Evolutionary conservation across 1,140 invertebrate species (phyloP).

Genomic region (Dinothrombium tinctorium): DNA sequence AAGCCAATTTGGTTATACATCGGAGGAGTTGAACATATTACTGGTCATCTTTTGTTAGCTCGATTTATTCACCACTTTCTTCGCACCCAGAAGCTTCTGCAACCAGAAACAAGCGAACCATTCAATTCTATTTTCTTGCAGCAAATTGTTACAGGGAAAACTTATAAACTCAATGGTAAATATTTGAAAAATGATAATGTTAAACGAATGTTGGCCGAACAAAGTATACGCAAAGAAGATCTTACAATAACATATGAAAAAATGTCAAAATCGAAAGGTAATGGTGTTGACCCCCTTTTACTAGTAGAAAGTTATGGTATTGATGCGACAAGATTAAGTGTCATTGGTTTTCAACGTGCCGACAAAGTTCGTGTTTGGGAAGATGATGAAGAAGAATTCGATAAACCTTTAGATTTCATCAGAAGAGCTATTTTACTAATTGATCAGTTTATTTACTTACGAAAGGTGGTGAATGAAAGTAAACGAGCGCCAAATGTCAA

Average conservation of each 20-base stretch:
- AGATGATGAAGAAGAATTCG: slow-evolving; percentile 8
- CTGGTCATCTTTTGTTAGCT: slow-evolving; percentile 87
- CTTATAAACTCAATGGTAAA: slow-evolving; percentile 50
- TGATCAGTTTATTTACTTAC: slow-evolving; percentile 8
- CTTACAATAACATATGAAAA: slow-evolving; percentile 69
- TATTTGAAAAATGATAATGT: slow-evolving; percentile 53
- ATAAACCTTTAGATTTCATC: slow-evolving; percentile 9
- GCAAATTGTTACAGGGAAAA: slow-evolving; percentile 79
- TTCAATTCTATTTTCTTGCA: slow-evolving; percentile 73
- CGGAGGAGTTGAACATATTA: slow-evolving; percentile 89
- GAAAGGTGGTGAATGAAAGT: neutral
- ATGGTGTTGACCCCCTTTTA: slow-evolving; percentile 75
- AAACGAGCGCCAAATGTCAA: slow-evolving; percentile 1
- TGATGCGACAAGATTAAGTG: slow-evolving; percentile 62
- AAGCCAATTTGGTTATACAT: slow-evolving; percentile 89
- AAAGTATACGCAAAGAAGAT: slow-evolving; percentile 35
- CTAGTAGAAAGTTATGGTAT: slow-evolving; percentile 56
- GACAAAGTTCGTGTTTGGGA: slow-evolving; percentile 56
- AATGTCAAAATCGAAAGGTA: slow-evolving; percentile 97
- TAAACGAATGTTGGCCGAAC: slow-evolving; percentile 13
- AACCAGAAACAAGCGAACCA: slow-evolving; percentile 40
- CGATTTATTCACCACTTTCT: slow-evolving; percentile 85
- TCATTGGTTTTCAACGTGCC: slow-evolving; percentile 61
- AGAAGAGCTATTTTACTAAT: slow-evolving; percentile 10
- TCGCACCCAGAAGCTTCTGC: slow-evolving; percentile 42